Conservation (phyloP, 2,888 invertebrate species). For the Cephalotes varians region DNA sequence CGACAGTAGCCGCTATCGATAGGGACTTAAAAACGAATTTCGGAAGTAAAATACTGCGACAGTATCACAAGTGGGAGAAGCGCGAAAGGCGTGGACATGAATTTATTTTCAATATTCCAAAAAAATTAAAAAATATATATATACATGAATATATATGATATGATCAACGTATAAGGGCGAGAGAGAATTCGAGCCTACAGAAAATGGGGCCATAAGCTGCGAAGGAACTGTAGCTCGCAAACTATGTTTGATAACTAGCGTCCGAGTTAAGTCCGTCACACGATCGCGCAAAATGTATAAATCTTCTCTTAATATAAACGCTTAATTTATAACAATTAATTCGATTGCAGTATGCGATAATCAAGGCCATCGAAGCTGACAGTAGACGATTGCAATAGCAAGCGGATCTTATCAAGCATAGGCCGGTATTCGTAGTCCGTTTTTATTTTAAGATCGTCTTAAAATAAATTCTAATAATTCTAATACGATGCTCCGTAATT, state of each 20-base stretch:
- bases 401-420: slow-evolving; percentile 33
- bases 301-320: slow-evolving; percentile 27
- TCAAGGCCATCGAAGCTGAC: slow-evolving; percentile 53
- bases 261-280: background rate
- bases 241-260: background rate
- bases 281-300: background rate
- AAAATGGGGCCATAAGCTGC: background rate
- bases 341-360: slow-evolving; percentile 41
- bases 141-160: background rate
- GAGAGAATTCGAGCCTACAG: background rate
- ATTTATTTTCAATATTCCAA: background rate
- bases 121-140: background rate
- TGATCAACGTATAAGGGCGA: background rate
- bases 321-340: slow-evolving; percentile 48
- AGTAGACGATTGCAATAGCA: slow-evolving; percentile 35
- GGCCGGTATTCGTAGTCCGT: background rate
- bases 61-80: slow-evolving; percentile 44
- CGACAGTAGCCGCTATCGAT: background rate
- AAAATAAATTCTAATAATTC: background rate
- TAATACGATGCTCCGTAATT: background rate
- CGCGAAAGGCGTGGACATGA: slow-evolving; percentile 6
- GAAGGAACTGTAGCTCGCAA: slow-evolving; percentile 12
- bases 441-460: background rate
- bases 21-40: slow-evolving; percentile 7
- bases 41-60: slow-evolving; percentile 50